A percentile compares a stretch with the other conserved stretches of the same genome.
These are phyloP conservation scores for Mnemiopsis leidyi DNA, from an alignment of 37 sponge, comb jelly and placozoan genomes.

Conservation along the genomic window DNA sequence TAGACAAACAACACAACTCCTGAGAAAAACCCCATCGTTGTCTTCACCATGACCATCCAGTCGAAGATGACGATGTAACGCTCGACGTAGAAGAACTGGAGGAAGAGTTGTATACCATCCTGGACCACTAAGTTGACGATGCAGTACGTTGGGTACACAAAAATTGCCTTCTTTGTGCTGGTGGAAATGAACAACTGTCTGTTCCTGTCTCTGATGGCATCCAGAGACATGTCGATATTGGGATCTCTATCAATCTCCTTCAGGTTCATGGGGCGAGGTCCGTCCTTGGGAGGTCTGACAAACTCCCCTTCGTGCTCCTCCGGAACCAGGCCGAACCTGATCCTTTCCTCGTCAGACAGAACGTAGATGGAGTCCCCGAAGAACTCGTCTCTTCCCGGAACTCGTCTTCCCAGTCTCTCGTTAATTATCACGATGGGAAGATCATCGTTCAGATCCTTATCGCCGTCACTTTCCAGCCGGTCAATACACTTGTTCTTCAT, in stretches of 20 bases:
- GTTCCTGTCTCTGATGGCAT: not conserved
- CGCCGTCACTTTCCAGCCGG: not conserved
- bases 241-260: not conserved
- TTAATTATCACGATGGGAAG: not conserved
- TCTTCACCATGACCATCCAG: not conserved
- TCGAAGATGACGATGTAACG: not conserved
- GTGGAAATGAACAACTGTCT: not conserved
- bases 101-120: not conserved
- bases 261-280: not conserved
- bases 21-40: not conserved
- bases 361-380: not conserved
- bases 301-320: not conserved
- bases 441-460: not conserved
- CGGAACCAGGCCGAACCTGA: not conserved
- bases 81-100: not conserved
- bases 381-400: not conserved
- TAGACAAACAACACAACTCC: not conserved
- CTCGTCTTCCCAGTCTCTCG: not conserved
- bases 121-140: not conserved
- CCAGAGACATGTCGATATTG: not conserved
- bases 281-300: not conserved
- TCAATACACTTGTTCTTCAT: not conserved
- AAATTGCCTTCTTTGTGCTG: not conserved
- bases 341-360: not conserved
- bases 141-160: not conserved